Conservation (phyloP, 2,797 vertebrate genomes). For the Enteromius mattozi region DNA sequence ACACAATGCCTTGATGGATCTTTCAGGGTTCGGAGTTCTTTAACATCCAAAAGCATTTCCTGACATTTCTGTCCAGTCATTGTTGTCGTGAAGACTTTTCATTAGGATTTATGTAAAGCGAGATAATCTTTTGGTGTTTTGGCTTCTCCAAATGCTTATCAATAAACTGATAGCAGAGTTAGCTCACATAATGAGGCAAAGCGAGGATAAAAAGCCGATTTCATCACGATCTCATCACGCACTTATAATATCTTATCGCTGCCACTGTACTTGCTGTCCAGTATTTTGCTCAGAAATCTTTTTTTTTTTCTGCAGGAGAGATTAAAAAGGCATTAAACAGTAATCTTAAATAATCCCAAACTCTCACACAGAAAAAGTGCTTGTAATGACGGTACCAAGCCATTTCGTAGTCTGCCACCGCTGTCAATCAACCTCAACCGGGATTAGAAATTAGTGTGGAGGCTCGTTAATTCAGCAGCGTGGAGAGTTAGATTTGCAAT, state of each 20-base stretch:
- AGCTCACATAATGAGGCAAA: conserved; percentile 37
- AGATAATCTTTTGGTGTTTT: conserved; percentile 61
- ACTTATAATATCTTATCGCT: conserved; percentile 83
- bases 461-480: conserved; percentile 64
- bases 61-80: conserved; percentile 30
- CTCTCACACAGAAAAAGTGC: conserved; percentile 82
- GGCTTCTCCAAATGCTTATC: conserved; percentile 56
- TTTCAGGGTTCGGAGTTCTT: conserved; percentile 17
- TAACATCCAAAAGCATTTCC: conserved; percentile 10
- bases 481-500: conserved; percentile 62
- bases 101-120: conserved; percentile 49
- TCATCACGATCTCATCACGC: conserved; percentile 77
- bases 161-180: conserved; percentile 61
- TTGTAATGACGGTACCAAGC: conserved; percentile 80
- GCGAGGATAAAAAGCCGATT: conserved; percentile 63
- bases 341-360: conserved; percentile 97
- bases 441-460: conserved; percentile 75
- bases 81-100: conserved; percentile 36
- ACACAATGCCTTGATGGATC: conserved; percentile 2
- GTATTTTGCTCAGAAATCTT: conserved; percentile 87
- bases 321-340: conserved; percentile 94
- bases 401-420: conserved; percentile 79
- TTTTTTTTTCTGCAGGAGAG: conserved; percentile 87
- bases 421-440: conserved; percentile 79
- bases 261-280: conserved; percentile 83